Evolutionary conservation across 2,113 vertebrate genomes (phyloP), one percentile per base, ranked within the genome.

Genomic region (Notothenia rossii): DNA sequence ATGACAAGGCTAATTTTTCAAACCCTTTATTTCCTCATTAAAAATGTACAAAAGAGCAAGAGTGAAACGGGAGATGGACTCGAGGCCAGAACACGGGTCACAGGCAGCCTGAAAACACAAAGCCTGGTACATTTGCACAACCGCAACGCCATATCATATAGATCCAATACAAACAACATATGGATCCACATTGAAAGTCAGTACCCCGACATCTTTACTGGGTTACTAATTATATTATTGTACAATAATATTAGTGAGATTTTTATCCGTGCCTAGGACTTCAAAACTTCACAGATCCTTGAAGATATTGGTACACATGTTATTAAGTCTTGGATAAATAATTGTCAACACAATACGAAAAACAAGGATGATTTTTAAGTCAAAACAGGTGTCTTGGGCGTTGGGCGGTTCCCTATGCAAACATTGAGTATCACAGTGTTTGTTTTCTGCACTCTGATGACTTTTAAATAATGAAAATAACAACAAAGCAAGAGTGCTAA

Each of bases 11-110:
- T 73, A 11, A 54, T 75, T 74, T 78, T 49, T 71, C 25, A 8
- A 81, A 77, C 70, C 50, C 67, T 61, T 59, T 46, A 56, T 49
- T 48, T 53, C 36, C 63, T 79, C 67, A 82, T 82, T 79, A 74
- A 86, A 72, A 60, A 76, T 76, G 43, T 48, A 50, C 15, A 73
- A 83, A 76, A 20, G 7, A 20, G 43, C n/a, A 61, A 49, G 62
- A 53, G 17, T 46, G 59, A 66, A 74, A 61, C 10, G 0, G 49
- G 40, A 56, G 59, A 62, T 60, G 49, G 65, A 72, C n/a, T 58
- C 10, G 0, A 0, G 48, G 25, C 40, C 10, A 11, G 18, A 65
- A 18, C 59, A 45, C 25, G 20, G 62, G 63, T 62, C 43, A 56
- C 14, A 2, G 2, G 14, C 33, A 43, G 48, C 62, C 13, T 53